Base-by-base conservation (phyloP, 2,113 vertebrate genomes). In the Macheiramphus alcinus region DNA sequence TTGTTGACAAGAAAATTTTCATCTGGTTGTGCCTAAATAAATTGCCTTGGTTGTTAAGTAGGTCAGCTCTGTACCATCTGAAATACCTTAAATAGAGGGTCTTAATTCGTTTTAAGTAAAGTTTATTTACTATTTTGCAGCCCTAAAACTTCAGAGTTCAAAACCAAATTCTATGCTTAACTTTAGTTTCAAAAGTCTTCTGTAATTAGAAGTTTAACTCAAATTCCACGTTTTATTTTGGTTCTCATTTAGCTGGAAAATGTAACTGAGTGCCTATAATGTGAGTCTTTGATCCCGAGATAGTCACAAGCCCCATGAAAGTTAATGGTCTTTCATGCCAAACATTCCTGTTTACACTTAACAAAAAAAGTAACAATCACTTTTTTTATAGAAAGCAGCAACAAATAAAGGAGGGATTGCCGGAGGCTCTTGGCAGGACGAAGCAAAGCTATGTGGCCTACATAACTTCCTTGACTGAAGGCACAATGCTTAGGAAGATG, bases 181-280 rank as follows among this genome's bases (percentile, higher is more conserved):
- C 20, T 87, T 93, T 12, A 65, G 55, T 80, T 87, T 89, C 8
- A 59, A 81, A 70, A 67, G n/a, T 31, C 29, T 62, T 63, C 27
- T 48, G 10, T 65, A 31, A 80, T 59, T 31, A 72, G 23, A 81
- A 83, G 18, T 70, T 65, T 78, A 71, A 74, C 27, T 80, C 8
- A 15, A 92, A 81, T 91, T 74, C 42, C n/a, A 84, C 20, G 13
- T 78, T 93, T 95, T 86, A 50, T 91, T 92, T 97, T 66, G 18
- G 22, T 74, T 88, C 55, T 91, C 11, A 31, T 88, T 89, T 86
- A 79, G 38, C 13, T 89, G 68, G 20, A 78, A 95, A 94, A 84
- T 11, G 12, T 91, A 91, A 74, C 47, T 95, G 22, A 40, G n/a
- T 92, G 65, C 19, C 50, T 81, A 20, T 62, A 91, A 91, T n/a